These are phyloP conservation scores for Neuroterus valhalla DNA, from an alignment of 1,140 invertebrate species.

Conservation along the genomic window DNA sequence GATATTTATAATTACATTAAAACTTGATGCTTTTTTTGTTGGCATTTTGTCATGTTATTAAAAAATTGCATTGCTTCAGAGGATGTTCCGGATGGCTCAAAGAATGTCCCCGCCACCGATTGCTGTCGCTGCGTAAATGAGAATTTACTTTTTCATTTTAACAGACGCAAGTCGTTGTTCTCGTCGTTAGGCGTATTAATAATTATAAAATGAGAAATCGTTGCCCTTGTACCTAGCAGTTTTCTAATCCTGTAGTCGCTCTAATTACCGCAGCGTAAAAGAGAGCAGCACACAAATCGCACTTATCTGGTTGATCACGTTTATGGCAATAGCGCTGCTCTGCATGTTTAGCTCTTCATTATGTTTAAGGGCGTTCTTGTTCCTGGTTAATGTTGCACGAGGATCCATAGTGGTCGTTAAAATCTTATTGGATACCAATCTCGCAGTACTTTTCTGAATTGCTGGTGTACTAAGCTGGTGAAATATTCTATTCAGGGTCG, in stretches of 20 bases:
- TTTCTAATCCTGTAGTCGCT: conserved; percentile 21
- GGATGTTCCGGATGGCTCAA: neutral
- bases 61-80: too few species aligned
- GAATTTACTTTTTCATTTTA: conserved; percentile 9
- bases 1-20: too few species aligned
- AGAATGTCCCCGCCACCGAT: neutral
- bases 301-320: conserved; percentile 47
- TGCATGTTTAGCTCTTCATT: conserved; percentile 58
- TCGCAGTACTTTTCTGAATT: conserved; percentile 67
- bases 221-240: conserved; percentile 25
- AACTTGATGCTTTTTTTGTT: too few species aligned
- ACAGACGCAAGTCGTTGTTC: conserved; percentile 4
- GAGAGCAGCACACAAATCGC: conserved; percentile 55
- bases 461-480: conserved; percentile 67
- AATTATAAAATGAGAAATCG: conserved; percentile 27
- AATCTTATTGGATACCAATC: conserved; percentile 59
- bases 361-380: conserved; percentile 65
- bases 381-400: conserved; percentile 61
- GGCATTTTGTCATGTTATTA: too few species aligned
- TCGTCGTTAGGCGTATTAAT: conserved; percentile 20
- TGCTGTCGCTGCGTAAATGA: neutral
- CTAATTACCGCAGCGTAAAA: conserved; percentile 58
- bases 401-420: conserved; percentile 73
- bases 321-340: conserved; percentile 45
- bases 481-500: conserved; percentile 59